These are phyloP conservation scores for Aporophyla nigra DNA, from an alignment of 2,888 invertebrate genomes.

Conservation along the genomic window DNA sequence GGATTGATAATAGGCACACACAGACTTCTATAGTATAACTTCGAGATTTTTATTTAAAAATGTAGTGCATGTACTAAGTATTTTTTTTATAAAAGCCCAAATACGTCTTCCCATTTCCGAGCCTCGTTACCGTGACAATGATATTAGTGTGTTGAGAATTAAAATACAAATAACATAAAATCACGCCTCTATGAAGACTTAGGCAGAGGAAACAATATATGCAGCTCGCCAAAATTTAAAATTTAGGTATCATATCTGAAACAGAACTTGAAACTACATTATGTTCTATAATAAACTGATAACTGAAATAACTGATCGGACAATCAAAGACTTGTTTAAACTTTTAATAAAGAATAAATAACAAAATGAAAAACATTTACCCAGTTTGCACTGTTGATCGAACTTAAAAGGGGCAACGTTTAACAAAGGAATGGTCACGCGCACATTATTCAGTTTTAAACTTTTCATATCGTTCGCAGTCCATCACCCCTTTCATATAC, in stretches of 20 bases:
- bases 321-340: conserved; percentile 17
- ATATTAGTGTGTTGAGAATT: background rate
- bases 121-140: background rate
- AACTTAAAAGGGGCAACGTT: conserved; percentile 51
- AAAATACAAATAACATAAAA: background rate
- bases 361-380: conserved; percentile 72
- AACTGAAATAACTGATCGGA: too few relatives aligned
- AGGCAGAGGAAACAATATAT: background rate
- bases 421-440: conserved; percentile 80
- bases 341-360: conserved; percentile 48
- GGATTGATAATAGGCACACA: conserved; percentile 3
- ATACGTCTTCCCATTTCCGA: background rate
- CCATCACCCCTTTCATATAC: conserved; percentile 71
- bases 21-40: background rate
- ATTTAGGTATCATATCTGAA: background rate
- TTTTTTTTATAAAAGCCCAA: background rate
- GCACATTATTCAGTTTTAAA: conserved; percentile 78
- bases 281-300: background rate
- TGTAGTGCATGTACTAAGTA: background rate
- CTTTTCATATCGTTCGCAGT: conserved; percentile 63
- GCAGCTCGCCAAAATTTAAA: background rate
- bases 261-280: background rate
- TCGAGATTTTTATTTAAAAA: background rate
- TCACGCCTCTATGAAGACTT: too few relatives aligned
- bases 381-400: conserved; percentile 47